These are phyloP conservation scores for Carollia perspicillata DNA, from an alignment of 2,113 vertebrate species.

Conservation along the genomic window DNA sequence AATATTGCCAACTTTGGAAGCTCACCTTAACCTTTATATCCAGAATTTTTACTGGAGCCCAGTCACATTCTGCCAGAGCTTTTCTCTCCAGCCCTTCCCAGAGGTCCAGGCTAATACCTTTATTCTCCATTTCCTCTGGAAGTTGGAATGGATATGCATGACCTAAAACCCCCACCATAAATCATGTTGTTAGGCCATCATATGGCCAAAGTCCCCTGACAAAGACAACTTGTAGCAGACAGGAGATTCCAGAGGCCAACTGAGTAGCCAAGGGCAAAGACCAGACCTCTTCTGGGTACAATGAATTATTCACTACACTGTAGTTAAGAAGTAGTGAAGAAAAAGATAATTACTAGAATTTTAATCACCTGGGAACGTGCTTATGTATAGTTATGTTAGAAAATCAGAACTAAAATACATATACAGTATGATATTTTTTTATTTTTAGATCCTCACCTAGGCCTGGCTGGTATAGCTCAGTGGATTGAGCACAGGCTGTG, in stretches of 20 bases:
- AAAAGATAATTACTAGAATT: not conserved
- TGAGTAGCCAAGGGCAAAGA: not conserved
- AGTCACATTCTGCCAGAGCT: not conserved
- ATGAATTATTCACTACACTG: not conserved
- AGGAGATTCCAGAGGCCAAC: not conserved
- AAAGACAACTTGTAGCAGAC: not conserved
- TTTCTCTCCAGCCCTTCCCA: not conserved
- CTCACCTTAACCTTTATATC: not conserved
- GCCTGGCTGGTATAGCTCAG: no score
- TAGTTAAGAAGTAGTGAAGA: not conserved
- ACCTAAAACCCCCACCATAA: not conserved
- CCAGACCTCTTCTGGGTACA: not conserved
- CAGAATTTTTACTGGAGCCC: not conserved
- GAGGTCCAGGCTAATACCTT: not conserved
- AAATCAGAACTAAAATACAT: constrained; percentile 12
- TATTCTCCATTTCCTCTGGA: not conserved
- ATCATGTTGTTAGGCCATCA: not conserved
- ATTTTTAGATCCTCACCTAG: no score
- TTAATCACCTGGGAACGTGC: not conserved
- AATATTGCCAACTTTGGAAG: not conserved
- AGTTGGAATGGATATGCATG: not conserved
- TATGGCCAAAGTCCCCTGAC: not conserved
- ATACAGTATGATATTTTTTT: not conserved
- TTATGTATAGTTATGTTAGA: not conserved
- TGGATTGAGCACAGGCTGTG: no score